Evolutionary conservation across 2,888 invertebrate genomes (phyloP), one percentile per base, ranked within the genome.

Genomic region (Nasonia oneida): DNA sequence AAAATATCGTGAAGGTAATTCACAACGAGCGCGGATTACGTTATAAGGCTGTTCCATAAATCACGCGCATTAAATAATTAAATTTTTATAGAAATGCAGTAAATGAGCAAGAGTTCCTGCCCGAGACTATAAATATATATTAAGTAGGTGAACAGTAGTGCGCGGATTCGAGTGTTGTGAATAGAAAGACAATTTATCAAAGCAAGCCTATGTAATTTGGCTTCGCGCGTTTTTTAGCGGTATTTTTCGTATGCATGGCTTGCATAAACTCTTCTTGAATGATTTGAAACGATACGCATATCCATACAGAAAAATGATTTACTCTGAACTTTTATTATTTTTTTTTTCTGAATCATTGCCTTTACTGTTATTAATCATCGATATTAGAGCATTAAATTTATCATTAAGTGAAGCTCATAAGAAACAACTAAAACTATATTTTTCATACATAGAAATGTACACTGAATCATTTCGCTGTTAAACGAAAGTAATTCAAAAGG

Each of bases 131-230:
- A 57, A 71, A 83, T 77, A 71, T 83, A 53, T 70, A 57, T 39
- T 53, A 67, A 67, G 57, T 83, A 77, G 82, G 37, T 67, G 67
- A 82, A 76, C 61, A 29, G 29, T 33, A 67, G 29, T 67, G 23
- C n/a, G 12, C 12, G 67, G 33, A 67, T 47, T 42, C 42, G 47
- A 12, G 37, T 18, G 14, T 6, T 53, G 8, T 29, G 50, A 67
- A 33, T 53, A 42, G 42, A 64, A 67, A 75, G 37, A 80, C 79
- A 80, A 84, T 84, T 67, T 67, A 84, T 79, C 74, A 79, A 74
- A 0, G 47, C 50, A n/a, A 33, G 8, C 42, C 47, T 67, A 47
- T 79, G 29, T 84, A 79, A 84, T 79, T 78, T 79, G 10, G 71
- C 71, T 39, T 18, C 37, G 39, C 47, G 1, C 12, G 1, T 73